Conservation (phyloP, 2,888 invertebrate genomes). For the Patella caerulea region DNA sequence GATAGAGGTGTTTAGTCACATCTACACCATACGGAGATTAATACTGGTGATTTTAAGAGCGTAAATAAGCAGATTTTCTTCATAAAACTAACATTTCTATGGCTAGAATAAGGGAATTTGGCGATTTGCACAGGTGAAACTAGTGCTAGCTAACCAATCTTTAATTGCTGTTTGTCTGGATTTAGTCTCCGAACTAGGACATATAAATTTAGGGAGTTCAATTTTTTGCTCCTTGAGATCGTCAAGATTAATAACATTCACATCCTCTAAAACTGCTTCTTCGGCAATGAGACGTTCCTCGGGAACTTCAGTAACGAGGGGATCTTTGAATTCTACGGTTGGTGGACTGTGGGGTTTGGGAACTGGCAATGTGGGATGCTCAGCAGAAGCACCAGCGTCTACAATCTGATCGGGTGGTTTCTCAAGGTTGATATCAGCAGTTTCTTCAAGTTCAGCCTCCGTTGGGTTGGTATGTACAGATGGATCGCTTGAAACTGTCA, state of each 20-base stretch:
- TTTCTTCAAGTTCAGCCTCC: constrained; percentile 13
- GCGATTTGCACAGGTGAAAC: constrained; percentile 42
- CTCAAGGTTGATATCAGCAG: constrained; percentile 23
- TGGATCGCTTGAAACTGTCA: constrained; percentile 52
- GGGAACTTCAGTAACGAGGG: neutral
- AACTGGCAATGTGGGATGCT: neutral
- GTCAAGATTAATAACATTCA: neutral
- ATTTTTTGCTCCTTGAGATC: constrained; percentile 6
- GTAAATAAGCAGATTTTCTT: no score
- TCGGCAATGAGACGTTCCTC: neutral
- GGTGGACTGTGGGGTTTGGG: constrained; percentile 16
- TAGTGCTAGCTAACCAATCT: constrained; percentile 52
- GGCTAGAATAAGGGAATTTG: constrained; percentile 43
- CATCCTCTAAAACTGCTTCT: neutral
- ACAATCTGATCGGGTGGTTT: constrained; percentile 14
- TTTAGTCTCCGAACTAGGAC: constrained; percentile 59
- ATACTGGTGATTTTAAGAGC: no score
- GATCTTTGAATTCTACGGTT: constrained; percentile 5
- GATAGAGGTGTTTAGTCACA: no score
- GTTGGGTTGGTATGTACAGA: constrained; percentile 12
- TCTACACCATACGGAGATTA: no score
- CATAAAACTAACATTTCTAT: neutral
- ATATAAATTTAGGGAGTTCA: constrained; percentile 50
- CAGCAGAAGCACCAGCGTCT: neutral
- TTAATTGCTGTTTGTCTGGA: constrained; percentile 56